These are phyloP conservation scores for Nyctibius bracteatus DNA, from an alignment of 2,113 vertebrate species.

Conservation along the genomic window DNA sequence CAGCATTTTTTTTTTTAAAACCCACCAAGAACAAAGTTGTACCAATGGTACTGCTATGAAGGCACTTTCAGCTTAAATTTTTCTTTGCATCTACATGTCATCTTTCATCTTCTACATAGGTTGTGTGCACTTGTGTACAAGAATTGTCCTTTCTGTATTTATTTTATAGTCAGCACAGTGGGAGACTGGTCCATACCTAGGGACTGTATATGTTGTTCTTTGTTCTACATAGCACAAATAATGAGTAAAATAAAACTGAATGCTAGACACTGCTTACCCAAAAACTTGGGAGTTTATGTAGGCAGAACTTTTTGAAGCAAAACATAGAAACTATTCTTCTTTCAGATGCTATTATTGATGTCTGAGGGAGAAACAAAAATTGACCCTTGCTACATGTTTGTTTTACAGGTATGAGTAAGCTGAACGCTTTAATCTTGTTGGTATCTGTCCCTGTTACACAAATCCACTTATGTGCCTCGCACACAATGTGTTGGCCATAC, in stretches of 20 bases:
- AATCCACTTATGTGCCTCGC: not conserved
- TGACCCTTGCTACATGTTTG: not conserved
- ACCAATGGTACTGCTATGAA: not conserved
- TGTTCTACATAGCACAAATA: not conserved
- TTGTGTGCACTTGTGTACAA: not conserved
- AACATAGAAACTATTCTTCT: not conserved
- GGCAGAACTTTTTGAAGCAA: not conserved
- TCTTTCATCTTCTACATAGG: not conserved
- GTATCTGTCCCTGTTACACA: not conserved
- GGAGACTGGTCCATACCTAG: not conserved
- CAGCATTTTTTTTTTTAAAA: not conserved
- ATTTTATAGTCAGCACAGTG: not conserved
- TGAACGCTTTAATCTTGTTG: not conserved
- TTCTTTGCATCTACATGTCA: not conserved
- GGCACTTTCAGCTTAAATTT: not conserved
- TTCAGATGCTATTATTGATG: not conserved
- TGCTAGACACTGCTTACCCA: not conserved
- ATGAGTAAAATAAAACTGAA: not conserved
- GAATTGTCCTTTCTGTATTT: not conserved
- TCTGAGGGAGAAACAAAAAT: not conserved
- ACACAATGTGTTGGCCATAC: fast-evolving
- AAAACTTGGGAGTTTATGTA: not conserved
- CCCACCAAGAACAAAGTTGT: not conserved
- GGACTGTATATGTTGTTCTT: not conserved
- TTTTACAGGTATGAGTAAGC: not conserved